Evolutionary conservation across 1,140 invertebrate genomes (phyloP), one percentile per base, ranked within the genome.

Genomic region (Philotrypesis tridentata): DNA sequence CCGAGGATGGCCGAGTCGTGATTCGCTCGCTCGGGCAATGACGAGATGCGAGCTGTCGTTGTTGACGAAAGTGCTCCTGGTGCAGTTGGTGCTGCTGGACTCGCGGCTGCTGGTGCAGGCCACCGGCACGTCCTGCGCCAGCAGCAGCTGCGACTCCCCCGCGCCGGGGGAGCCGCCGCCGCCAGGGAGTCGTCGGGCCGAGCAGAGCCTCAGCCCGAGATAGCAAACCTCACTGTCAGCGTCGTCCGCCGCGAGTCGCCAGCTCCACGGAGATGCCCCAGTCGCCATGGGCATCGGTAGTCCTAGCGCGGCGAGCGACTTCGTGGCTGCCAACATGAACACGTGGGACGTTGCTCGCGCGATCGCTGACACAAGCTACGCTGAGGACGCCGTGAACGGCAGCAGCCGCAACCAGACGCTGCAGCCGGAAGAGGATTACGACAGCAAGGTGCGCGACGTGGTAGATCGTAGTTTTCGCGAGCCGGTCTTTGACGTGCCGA

Each of bases 21-120:
- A 88, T 85, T 87, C 74, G 87, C 48, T 55, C 48, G 48, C 48
- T 89, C 87, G 90, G 90, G 90, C 87, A 90, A 78, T 91, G 88
- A 88, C 68, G 90, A 90, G 87, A 92, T 92, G 91, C 90, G 88
- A 90, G 89, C 87, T 88, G 87, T 87, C 87, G 83, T 25, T 73
- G 43, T 29, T 11, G 55, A 61, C 17, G 29, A 88, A 84, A 75
- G 85, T 88, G 23, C 81, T 89, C 84, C 83, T 91, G 85, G 78
- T 88, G 80, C 85, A 86, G 85, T 85, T 89, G 85, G 83, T 90
- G 84, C 61, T 89, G 85, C 85, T 89, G 84, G 85, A 88, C 82
- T 85, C 87, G 84, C 84, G 88, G 80, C 77, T 88, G 61, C 85
- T 84, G 80, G 81, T 85, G 63, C 85, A 83, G 37, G 85, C 84